Evolutionary conservation across 2,888 invertebrate genomes (phyloP), one percentile per base, ranked within the genome.

Genomic region (Malthinus flaveolus): DNA sequence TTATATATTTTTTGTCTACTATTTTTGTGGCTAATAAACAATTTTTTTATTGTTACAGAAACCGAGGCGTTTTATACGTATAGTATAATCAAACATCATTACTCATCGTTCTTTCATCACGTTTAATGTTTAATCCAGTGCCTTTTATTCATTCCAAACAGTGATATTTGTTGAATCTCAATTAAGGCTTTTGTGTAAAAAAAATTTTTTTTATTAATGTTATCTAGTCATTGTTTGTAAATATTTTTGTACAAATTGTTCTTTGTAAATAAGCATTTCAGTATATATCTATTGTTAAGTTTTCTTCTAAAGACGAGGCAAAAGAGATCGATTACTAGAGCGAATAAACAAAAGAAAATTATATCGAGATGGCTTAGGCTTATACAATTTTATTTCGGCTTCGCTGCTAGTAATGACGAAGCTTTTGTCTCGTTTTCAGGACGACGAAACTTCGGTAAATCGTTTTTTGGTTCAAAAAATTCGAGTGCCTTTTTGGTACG

Each of bases 221-320:
- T 71, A 67, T 74, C 75, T 75, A 75, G 74, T 74, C 75, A 76
- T 74, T 74, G 71, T 74, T 74, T 71, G 68, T 73, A 70, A 65
- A 74, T 70, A 71, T 65, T 66, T 23, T 63, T 61, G 54, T 67
- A 61, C 60, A 64, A 61, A 62, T 56, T 61, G 54, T 61, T 61
- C 54, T 47, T 59, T 61, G 54, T 59, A 59, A 47, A 57, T 57
- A 56, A 47, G 59, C 51, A 55, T 45, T 12, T 23, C 23, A 23
- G 23, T 23, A 23, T 23, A 23, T 42, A 42, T 13, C 23, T 42
- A 53, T 58, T 49, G 55, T 59, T 59, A 58, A 51, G 23, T 15
- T 42, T 42, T 42, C 10, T 23, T 42, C 39, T 42, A 42, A 42
- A 23, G 23, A 42, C 13, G 39, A 15, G 39, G 15, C 13, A 42